Percentiles rank a stretch among this genome's conserved stretches.
Evolutionary conservation across 2,888 invertebrate genomes (phyloP).

Genomic region (Sabatieria punctata): DNA sequence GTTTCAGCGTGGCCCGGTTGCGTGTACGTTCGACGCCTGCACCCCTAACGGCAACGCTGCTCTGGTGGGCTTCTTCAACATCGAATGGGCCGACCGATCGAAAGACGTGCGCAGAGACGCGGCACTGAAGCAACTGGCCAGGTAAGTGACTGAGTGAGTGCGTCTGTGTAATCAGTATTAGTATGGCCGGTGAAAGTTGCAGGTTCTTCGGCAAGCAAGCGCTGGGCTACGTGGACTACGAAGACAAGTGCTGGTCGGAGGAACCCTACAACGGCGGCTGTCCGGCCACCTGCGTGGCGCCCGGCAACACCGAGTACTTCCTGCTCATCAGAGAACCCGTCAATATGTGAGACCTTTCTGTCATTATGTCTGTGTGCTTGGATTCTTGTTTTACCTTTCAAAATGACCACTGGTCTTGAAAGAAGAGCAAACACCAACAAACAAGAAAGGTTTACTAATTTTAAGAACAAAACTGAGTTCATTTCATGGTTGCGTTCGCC

Average conservation of each 20-base stretch:
- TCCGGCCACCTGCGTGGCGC: conserved; percentile 31
- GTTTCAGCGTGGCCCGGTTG: conserved; percentile 8
- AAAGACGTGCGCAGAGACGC: conserved; percentile 29
- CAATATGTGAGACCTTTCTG: conserved; percentile 11
- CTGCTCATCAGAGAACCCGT: conserved; percentile 15
- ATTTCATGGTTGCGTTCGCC: too few species aligned
- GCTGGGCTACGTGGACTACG: conserved; percentile 16
- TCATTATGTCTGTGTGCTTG: too few species aligned
- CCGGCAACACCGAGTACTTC: conserved; percentile 23
- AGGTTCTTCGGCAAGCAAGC: conserved; percentile 16
- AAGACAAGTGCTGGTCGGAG: conserved; percentile 34
- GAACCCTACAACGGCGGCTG: conserved; percentile 37
- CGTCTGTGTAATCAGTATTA: too few species aligned
- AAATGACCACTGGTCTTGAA: too few species aligned
- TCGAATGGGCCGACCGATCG: conserved; percentile 15
- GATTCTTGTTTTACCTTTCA: too few species aligned
- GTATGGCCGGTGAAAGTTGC: too few species aligned
- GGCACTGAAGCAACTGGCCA: conserved; percentile 30
- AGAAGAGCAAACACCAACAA: too few species aligned
- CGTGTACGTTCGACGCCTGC: conserved; percentile 32
- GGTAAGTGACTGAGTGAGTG: too few species aligned
- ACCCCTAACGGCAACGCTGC: conserved; percentile 31
- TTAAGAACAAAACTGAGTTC: too few species aligned
- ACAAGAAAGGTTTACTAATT: too few species aligned
- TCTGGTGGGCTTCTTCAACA: conserved; percentile 32